Conservation (phyloP, 2,113 vertebrate species). For the Ceyx margarethae region DNA sequence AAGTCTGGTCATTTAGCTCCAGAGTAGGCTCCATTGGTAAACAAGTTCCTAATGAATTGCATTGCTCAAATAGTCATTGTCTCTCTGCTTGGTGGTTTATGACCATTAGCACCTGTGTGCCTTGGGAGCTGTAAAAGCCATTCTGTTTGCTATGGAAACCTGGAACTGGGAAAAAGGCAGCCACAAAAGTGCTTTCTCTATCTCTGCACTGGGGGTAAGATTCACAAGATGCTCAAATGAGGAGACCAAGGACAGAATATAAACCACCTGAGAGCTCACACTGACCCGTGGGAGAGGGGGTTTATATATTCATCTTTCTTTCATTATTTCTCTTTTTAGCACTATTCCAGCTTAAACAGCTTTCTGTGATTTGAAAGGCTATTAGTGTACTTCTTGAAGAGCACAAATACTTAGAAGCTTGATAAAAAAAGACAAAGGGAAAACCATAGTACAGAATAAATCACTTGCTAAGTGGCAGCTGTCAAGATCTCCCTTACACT, state of each 20-base stretch:
- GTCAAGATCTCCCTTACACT: not conserved
- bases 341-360: not conserved
- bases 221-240: not conserved
- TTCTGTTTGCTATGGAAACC: not conserved
- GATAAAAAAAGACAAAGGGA: not conserved
- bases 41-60: slow-evolving; percentile 2
- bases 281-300: accelerated
- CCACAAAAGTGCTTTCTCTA: not conserved
- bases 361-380: not conserved
- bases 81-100: not conserved
- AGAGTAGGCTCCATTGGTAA: not conserved
- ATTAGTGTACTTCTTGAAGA: not conserved
- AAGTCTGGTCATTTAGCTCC: not conserved
- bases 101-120: not conserved
- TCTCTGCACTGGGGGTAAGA: not conserved
- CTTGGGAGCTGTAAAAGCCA: not conserved
- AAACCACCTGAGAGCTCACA: not conserved
- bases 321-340: not conserved
- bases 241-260: not conserved
- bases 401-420: not conserved
- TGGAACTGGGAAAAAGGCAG: not conserved
- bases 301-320: not conserved
- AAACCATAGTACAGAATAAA: not conserved
- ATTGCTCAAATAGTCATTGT: not conserved
- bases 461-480: not conserved